Conservation (phyloP, 2,113 vertebrate genomes). For the Accipiter virgatus region DNA sequence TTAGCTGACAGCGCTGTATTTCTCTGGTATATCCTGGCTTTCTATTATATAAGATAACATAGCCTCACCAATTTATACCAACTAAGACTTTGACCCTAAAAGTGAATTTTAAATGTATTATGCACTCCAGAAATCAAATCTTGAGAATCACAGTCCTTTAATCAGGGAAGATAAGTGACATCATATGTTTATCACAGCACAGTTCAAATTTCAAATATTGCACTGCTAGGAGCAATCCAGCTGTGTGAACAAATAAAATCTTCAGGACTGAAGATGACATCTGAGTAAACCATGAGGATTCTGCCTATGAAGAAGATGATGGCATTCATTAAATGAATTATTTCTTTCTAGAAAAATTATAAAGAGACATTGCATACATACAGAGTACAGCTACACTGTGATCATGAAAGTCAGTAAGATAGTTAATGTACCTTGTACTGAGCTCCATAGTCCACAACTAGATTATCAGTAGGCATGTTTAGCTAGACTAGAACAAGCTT, state of each 20-base stretch:
- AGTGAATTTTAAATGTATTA: background rate
- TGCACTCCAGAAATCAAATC: background rate
- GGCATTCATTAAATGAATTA: background rate
- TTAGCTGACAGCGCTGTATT: background rate
- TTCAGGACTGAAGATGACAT: background rate
- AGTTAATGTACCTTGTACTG: background rate
- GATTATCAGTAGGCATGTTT: background rate
- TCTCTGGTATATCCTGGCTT: background rate
- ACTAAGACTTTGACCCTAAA: background rate
- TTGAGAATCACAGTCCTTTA: slow-evolving; percentile 17
- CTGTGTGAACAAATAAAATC: background rate
- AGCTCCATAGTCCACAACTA: background rate
- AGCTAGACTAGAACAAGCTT: background rate
- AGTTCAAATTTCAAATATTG: background rate
- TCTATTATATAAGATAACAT: slow-evolving; percentile 13
- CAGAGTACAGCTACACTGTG: background rate
- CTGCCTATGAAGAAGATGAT: background rate
- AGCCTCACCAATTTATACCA: slow-evolving; percentile 1
- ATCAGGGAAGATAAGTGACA: slow-evolving; percentile 18
- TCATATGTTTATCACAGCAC: slow-evolving; percentile 6
- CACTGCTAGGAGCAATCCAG: background rate
- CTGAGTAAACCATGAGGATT: background rate
- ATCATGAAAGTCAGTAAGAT: background rate
- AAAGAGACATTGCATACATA: background rate
- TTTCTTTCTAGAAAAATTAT: background rate